Percentiles rank a stretch among this genome's conserved stretches.
These are phyloP conservation scores for Collichthys lucidus DNA, from an alignment of 2,113 vertebrate genomes.

Conservation along the genomic window DNA sequence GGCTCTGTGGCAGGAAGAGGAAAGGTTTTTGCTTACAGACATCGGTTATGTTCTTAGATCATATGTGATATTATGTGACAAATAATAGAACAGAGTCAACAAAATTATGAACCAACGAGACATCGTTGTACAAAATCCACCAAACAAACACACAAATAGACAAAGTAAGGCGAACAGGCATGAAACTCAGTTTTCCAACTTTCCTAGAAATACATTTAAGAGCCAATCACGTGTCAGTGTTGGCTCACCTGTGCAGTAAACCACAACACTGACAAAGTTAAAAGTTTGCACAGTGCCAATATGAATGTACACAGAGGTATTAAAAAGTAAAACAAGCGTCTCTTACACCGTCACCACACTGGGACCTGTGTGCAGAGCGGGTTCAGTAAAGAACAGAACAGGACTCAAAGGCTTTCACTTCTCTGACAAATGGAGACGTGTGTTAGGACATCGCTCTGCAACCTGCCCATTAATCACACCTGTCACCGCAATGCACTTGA, in stretches of 20 bases:
- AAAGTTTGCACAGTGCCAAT: too few relatives aligned
- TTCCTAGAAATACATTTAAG: neutral
- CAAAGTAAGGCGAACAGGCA: neutral
- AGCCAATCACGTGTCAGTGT: neutral
- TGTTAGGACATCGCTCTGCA: neutral
- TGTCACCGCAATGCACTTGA: neutral
- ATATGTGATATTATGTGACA: neutral
- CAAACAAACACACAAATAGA: neutral
- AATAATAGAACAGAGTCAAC: neutral
- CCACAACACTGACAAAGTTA: neutral
- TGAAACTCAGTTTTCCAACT: neutral
- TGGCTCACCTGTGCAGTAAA: neutral
- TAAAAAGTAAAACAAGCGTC: neutral
- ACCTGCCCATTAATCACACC: slow-evolving; percentile 9
- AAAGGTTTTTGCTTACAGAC: slow-evolving; percentile 13
- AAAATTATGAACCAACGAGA: neutral
- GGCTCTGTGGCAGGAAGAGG: slow-evolving; percentile 77
- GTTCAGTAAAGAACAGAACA: neutral
- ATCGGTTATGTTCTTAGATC: neutral
- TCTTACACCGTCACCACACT: neutral
- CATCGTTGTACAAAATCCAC: neutral
- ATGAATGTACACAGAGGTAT: neutral
- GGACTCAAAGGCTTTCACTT: neutral
- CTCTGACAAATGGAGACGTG: neutral
- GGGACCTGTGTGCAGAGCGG: neutral